A percentile compares a stretch with the other conserved stretches of the same genome.
phyloP scores from a whole-genome alignment of 2,113 vertebrate species.

The Etheostoma spectabile region DNA sequence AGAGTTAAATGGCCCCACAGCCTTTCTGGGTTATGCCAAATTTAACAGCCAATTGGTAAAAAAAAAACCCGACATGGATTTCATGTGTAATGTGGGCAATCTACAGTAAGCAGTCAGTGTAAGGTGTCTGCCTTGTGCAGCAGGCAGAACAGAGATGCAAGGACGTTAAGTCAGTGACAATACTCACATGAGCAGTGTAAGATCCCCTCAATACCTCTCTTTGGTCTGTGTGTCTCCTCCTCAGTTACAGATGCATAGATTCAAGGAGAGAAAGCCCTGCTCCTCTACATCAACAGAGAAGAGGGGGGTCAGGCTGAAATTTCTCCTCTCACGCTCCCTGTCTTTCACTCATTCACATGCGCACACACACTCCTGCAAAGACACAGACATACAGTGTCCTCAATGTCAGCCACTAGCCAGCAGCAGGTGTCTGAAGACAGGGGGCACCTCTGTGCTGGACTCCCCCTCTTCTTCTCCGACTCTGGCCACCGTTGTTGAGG shows the following conservation, averaged over 20 bases:
- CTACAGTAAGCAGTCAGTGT: not conserved
- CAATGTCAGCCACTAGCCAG: slow-evolving; percentile 65
- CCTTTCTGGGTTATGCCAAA: slow-evolving; percentile 51
- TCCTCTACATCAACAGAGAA: slow-evolving; percentile 44
- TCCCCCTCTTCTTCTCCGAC: slow-evolving; percentile 55
- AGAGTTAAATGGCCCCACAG: slow-evolving; percentile 39
- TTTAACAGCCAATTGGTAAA: slow-evolving; percentile 2
- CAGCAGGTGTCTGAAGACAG: slow-evolving; percentile 83
- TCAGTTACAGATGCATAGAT: slow-evolving; percentile 54
- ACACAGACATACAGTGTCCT: slow-evolving; percentile 74
- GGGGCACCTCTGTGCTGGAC: slow-evolving; percentile 73
- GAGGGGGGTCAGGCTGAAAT: slow-evolving; percentile 51
- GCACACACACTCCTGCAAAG: slow-evolving; percentile 40
- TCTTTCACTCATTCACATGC: slow-evolving; percentile 56
- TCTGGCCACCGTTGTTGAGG: slow-evolving; percentile 72
- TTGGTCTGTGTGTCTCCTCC: slow-evolving; percentile 36
- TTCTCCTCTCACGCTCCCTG: slow-evolving; percentile 36
- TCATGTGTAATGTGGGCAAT: slow-evolving; percentile 1
- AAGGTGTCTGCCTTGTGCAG: slow-evolving; percentile 3
- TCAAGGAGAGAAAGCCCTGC: slow-evolving; percentile 6
- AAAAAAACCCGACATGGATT: not conserved
- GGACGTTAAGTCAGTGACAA: not conserved
- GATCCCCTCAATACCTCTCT: slow-evolving; percentile 43
- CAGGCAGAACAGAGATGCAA: not conserved
- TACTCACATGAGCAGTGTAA: slow-evolving; percentile 75